A percentile compares a stretch with the other conserved stretches of the same genome.
These are phyloP conservation scores for Drosophila pseudotalamancana DNA, from an alignment of 2,888 invertebrate species.

Conservation along the genomic window DNA sequence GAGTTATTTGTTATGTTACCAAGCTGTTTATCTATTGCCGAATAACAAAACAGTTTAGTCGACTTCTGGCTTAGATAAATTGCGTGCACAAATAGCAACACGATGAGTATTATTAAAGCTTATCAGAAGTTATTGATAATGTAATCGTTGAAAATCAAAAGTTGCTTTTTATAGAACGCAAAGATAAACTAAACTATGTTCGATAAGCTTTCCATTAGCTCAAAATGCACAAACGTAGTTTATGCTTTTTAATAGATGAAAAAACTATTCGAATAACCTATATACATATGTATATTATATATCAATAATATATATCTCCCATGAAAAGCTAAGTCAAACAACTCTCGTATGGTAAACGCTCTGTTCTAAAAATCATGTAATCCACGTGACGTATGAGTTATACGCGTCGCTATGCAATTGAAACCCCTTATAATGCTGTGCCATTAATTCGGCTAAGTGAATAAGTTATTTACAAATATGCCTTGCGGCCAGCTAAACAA, in stretches of 20 bases:
- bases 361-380: neutral
- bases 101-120: conserved; percentile 2
- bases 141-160: neutral
- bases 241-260: neutral
- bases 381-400: conserved; percentile 25
- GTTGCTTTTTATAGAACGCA: neutral
- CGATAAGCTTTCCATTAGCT: neutral
- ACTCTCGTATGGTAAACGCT: neutral
- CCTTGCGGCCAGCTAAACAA: conserved; percentile 8
- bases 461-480: conserved; percentile 41
- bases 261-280: too few relatives aligned
- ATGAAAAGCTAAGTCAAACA: neutral
- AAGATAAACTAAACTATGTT: neutral
- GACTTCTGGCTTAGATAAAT: neutral
- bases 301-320: too few relatives aligned
- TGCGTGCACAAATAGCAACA: neutral
- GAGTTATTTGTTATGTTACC: neutral
- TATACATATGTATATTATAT: too few relatives aligned
- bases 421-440: conserved; percentile 32
- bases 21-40: neutral
- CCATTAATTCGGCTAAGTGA: conserved; percentile 61
- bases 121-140: conserved; percentile 10
- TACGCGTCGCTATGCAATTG: conserved; percentile 13
- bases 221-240: neutral
- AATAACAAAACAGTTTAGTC: neutral